Evolutionary conservation across 2,888 invertebrate genomes (phyloP).

Genomic region (Callyntrura guangdongensis): DNA sequence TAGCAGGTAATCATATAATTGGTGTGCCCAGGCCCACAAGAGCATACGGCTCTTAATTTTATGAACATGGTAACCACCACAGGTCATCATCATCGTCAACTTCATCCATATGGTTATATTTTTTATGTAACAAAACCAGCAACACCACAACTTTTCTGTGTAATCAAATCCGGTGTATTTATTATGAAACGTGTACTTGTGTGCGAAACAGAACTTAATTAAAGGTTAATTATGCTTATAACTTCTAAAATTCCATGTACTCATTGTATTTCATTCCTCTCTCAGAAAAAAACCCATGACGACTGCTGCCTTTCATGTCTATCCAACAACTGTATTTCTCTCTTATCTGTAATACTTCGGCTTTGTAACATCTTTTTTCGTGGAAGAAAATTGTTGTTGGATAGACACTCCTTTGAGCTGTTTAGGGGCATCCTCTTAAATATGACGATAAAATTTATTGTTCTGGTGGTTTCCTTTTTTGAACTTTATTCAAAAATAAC

Average conservation of each 20-base stretch:
- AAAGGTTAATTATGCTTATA: slow-evolving; percentile 64
- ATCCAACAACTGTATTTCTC: too few relatives aligned
- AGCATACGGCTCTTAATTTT: background rate
- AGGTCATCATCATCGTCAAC: background rate
- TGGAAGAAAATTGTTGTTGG: background rate
- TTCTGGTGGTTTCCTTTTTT: slow-evolving; percentile 23
- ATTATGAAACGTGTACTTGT: background rate
- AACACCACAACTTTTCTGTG: background rate
- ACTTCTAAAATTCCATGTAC: background rate
- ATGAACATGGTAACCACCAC: background rate
- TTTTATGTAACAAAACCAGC: background rate
- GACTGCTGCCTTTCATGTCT: too few relatives aligned
- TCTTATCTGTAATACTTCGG: too few relatives aligned
- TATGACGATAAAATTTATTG: background rate
- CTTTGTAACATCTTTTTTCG: too few relatives aligned
- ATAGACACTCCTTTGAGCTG: slow-evolving; percentile 26
- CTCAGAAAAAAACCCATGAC: too few relatives aligned
- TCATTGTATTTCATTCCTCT: too few relatives aligned
- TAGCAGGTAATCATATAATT: slow-evolving; percentile 3
- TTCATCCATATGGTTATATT: slow-evolving; percentile 34
- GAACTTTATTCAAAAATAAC: background rate
- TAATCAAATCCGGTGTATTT: background rate
- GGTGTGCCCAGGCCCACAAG: background rate
- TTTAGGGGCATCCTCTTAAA: background rate
- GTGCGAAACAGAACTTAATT: slow-evolving; percentile 43